Conservation (phyloP, 2,888 invertebrate genomes). For the Oxystoma pomonae region DNA sequence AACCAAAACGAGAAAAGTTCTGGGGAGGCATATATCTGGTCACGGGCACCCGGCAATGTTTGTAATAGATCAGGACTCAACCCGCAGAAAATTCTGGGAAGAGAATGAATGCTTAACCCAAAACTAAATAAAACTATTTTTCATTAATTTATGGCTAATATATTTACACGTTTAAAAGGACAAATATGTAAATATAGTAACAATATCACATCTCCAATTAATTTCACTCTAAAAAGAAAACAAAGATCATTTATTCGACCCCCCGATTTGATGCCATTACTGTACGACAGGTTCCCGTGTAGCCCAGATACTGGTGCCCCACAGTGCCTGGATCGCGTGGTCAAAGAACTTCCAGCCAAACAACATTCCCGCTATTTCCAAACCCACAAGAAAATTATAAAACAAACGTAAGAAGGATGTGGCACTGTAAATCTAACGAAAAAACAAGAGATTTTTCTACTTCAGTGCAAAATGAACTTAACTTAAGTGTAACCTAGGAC, state of each 20-base stretch:
- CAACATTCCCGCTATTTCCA: conserved; percentile 81
- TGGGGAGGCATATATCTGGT: too few relatives aligned
- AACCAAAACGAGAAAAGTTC: neutral
- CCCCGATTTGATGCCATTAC: conserved; percentile 66
- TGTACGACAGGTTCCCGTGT: conserved; percentile 65
- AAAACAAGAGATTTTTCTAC: too few relatives aligned
- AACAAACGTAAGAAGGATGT: too few relatives aligned
- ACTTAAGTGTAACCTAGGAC: too few relatives aligned
- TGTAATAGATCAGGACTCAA: too few relatives aligned
- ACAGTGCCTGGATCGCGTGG: conserved; percentile 91
- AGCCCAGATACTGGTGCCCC: conserved; percentile 69
- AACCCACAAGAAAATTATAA: conserved; percentile 78
- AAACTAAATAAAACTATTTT: too few relatives aligned
- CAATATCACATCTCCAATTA: neutral
- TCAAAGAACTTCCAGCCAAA: conserved; percentile 91
- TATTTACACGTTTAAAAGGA: neutral
- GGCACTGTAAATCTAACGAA: too few relatives aligned
- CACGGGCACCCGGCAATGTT: too few relatives aligned
- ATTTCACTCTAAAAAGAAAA: neutral
- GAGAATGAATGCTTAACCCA: too few relatives aligned
- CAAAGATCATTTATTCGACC: conserved; percentile 45
- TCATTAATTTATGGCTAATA: too few relatives aligned
- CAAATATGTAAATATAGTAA: neutral
- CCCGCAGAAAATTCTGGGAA: too few relatives aligned
- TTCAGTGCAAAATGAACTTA: too few relatives aligned